Conservation (phyloP, 2,888 invertebrate genomes). For the Eupithecia insigniata region DNA sequence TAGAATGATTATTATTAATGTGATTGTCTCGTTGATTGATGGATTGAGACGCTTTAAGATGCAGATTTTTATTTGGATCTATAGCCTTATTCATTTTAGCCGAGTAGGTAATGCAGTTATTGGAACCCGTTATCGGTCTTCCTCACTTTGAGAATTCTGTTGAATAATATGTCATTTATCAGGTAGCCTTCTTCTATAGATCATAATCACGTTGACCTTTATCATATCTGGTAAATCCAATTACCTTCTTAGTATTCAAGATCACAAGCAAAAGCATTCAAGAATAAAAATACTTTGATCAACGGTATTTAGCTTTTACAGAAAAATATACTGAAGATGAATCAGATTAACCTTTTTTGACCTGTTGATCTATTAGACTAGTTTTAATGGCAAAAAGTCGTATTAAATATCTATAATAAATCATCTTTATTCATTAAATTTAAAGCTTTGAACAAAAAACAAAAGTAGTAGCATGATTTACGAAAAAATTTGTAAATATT, state of each 20-base stretch:
- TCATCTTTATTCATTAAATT: slow-evolving; percentile 12
- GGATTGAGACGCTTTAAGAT: background rate
- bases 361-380: slow-evolving; percentile 26
- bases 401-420: slow-evolving; percentile 16
- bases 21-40: too few species aligned
- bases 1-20: too few species aligned
- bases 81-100: background rate
- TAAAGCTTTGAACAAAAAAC: background rate
- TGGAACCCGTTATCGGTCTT: background rate
- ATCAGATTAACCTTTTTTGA: slow-evolving; percentile 15
- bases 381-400: slow-evolving; percentile 16
- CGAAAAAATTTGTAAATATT: background rate
- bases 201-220: background rate
- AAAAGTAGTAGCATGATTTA: too few species aligned
- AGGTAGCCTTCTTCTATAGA: background rate
- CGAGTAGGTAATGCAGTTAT: background rate
- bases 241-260: background rate
- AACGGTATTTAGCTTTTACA: background rate
- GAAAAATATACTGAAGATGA: background rate
- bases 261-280: background rate
- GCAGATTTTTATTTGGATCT: background rate
- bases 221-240: background rate
- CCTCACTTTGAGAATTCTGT: background rate
- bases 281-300: background rate
- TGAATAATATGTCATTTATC: background rate